Evolutionary conservation across 1,140 invertebrate species (phyloP), one percentile per base, ranked within the genome.

Genomic region (Cyclargus thomasi): DNA sequence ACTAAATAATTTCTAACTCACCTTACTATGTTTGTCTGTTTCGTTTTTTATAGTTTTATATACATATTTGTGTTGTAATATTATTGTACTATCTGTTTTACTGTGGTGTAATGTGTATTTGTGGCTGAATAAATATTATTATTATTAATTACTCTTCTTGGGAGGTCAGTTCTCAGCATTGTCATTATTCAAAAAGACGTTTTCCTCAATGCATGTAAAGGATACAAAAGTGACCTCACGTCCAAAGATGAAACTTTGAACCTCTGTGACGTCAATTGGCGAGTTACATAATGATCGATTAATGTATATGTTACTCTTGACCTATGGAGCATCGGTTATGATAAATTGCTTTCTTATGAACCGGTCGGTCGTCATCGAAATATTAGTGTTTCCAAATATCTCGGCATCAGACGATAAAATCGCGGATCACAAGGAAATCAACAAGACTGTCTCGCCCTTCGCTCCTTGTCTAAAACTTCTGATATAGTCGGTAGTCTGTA

Each of bases 191-290:
- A 47, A 16, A 47, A 47, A 47, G 39, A 47, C 39, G 39, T 47
- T 47, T 47, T 47, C 39, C 39, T 47, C 14, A 47, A 47, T 47
- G 39, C 11, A 47, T 3, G 39, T 47, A 47, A 39, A 47, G 39
- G 39, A 47, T 47, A 8, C 8, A 16, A 11, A 47, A n/a, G 18
- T 59, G 55, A 20, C 55, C 55, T 59, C 11, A 21, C 18, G 55
- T 59, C 18, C 17, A 2, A 59, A 59, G 55, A 59, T 59, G 18
- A 59, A 59, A 18, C 55, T 59, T 59, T 59, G 55, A 59, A 59
- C 55, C 53, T 11, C n/a, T 1, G 18, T 59, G 55, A 20, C 55
- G 55, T 20, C 55, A 21, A 10, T 11, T 59, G 55, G 21, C 55
- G 55, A 21, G 55, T 59, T 59, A 11, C 20, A 59, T 59, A 20